These are phyloP conservation scores for Thumatha senex DNA, from an alignment of 2,888 invertebrate genomes.

Conservation along the genomic window DNA sequence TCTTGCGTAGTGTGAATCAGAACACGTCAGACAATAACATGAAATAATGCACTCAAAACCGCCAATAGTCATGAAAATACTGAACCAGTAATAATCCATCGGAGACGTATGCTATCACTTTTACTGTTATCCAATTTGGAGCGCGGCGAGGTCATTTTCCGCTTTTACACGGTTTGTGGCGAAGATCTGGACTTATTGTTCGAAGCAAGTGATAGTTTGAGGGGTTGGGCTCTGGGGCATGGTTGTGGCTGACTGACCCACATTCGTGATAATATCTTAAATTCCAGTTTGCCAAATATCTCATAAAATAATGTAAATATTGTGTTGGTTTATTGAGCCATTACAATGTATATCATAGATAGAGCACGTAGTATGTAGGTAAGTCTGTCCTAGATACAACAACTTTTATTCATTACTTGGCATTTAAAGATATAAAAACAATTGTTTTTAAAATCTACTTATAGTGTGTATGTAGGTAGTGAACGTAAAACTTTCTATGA, in stretches of 20 bases:
- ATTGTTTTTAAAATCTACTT: background rate
- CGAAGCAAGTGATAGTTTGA: conserved; percentile 59
- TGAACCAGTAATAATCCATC: conserved; percentile 64
- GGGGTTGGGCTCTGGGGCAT: conserved; percentile 50
- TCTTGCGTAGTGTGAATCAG: conserved; percentile 30
- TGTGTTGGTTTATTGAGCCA: background rate
- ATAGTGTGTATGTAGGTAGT: background rate
- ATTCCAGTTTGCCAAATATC: background rate
- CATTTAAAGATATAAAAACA: background rate
- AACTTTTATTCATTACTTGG: background rate
- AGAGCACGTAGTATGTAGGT: no score
- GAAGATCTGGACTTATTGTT: conserved; percentile 63
- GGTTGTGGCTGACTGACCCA: conserved; percentile 67
- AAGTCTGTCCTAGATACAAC: background rate
- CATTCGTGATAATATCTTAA: conserved; percentile 38
- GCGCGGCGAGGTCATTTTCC: conserved; percentile 75
- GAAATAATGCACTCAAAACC: conserved; percentile 57
- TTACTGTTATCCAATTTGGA: conserved; percentile 83
- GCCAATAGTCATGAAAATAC: conserved; percentile 65
- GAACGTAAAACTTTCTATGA: conserved; percentile 11
- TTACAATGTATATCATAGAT: no score
- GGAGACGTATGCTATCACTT: conserved; percentile 79
- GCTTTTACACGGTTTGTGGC: conserved; percentile 80
- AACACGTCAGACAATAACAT: conserved; percentile 43
- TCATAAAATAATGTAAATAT: background rate